phyloP scores from a whole-genome alignment of 2,888 invertebrate genomes.

The Lasioglossum lativentre region DNA sequence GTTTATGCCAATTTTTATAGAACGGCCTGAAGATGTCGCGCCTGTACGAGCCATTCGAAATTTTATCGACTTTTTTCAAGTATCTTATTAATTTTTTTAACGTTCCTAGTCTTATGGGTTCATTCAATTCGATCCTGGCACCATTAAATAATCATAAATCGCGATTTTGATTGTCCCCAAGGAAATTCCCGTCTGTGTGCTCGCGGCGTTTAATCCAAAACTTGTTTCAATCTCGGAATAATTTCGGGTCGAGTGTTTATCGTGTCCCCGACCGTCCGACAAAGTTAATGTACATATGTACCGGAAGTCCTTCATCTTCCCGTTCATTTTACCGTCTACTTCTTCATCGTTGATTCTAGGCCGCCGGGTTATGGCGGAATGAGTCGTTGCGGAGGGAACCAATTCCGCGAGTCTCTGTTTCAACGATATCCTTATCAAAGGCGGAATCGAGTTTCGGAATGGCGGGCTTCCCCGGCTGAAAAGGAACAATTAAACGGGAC shows the following conservation, averaged over 20 bases:
- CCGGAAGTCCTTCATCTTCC: not conserved
- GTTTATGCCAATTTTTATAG: not conserved
- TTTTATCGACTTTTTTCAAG: not conserved
- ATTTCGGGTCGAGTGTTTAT: not conserved
- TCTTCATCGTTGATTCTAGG: not conserved
- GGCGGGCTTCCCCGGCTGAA: constrained; percentile 5
- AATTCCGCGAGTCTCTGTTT: constrained; percentile 39
- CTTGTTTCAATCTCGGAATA: not conserved
- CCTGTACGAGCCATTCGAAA: not conserved
- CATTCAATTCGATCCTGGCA: not conserved
- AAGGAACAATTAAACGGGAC: constrained; percentile 44
- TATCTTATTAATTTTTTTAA: not conserved
- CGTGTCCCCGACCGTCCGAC: not conserved
- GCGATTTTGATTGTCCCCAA: not conserved
- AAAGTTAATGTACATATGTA: constrained; percentile 10
- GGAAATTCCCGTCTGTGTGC: not conserved
- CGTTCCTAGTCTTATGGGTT: not conserved
- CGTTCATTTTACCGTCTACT: not conserved
- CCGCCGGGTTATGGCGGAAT: constrained; percentile 21
- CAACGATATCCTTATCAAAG: constrained; percentile 54
- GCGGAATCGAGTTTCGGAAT: constrained; percentile 27
- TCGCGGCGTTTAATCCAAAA: not conserved
- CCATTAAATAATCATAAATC: not conserved
- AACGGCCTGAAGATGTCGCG: not conserved
- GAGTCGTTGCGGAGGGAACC: constrained; percentile 6